Conservation (phyloP, 2,797 vertebrate species). For the Hippoglossus hippoglossus region DNA sequence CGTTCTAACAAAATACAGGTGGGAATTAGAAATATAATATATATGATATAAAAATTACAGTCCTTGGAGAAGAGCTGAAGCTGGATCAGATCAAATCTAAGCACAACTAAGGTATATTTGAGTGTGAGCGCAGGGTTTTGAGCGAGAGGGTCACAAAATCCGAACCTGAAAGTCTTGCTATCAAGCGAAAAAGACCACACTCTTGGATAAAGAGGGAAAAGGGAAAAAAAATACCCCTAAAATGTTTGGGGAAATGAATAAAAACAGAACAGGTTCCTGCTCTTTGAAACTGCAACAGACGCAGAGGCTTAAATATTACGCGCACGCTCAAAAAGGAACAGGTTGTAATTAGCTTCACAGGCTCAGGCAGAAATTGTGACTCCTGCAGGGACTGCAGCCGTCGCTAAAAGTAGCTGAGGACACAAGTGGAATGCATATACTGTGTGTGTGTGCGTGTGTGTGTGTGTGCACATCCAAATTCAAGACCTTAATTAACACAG, state of each 20-base stretch:
- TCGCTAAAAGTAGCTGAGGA: slow-evolving; percentile 33
- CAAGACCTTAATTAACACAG: slow-evolving; percentile 62
- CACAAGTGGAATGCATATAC: slow-evolving; percentile 18
- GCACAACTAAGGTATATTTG: too few species aligned
- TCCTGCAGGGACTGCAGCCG: slow-evolving; percentile 26
- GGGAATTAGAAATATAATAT: too few species aligned
- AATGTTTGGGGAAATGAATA: slow-evolving; percentile 29
- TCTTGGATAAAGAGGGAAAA: too few species aligned
- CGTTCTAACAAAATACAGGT: too few species aligned
- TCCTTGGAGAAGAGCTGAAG: too few species aligned
- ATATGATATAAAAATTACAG: too few species aligned
- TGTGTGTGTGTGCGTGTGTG: slow-evolving; percentile 10
- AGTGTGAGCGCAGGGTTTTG: too few species aligned
- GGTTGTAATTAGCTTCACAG: slow-evolving; percentile 51
- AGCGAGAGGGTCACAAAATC: too few species aligned
- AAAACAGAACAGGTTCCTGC: slow-evolving; percentile 30
- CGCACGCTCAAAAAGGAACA: slow-evolving; percentile 29
- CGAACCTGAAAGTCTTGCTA: too few species aligned
- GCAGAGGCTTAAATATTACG: slow-evolving; percentile 34
- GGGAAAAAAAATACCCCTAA: too few species aligned
- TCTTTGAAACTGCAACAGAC: slow-evolving; percentile 26
- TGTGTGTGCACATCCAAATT: slow-evolving; percentile 4
- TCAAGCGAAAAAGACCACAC: too few species aligned
- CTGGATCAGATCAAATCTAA: too few species aligned
- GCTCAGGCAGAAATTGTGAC: slow-evolving; percentile 36